Base-by-base conservation (phyloP, 2,888 invertebrate species). In the Synanthedon vespiformis region DNA sequence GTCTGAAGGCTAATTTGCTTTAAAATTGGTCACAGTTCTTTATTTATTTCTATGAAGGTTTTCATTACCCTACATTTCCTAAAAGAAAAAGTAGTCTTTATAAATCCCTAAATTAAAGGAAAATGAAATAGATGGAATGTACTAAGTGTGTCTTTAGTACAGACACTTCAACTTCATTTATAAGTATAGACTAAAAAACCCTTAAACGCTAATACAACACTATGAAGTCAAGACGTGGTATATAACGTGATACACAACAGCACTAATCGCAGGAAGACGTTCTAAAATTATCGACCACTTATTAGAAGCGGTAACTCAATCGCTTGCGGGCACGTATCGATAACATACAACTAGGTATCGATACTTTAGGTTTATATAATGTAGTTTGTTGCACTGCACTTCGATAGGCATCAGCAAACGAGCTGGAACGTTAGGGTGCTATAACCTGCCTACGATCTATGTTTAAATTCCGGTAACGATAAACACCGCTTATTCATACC, bases 261-360 rank as follows among this genome's bases (percentile, higher is more conserved):
- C 44, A 5, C 44, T 44, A 44, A 56, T 58, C 55, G 54, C 57
- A 64, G 64, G 67, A 68, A 73, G 72, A 67, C 66, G 64, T 61
- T 67, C 67, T 71, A 69, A 75, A 77, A 74, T 74, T 76, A 80
- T 76, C 70, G 70, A 72, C 62, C 64, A 66, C 69, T 74, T 72
- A 72, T 67, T 44, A 44, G 44, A 44, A 44, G 44, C 44, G 59
- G 74, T 70, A 76, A 77, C 73, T 68, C 63, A 74, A 76, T 76
- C 67, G 75, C 77, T 65, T 55, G 61, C 60, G 66, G 77, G 67
- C 60, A 64, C 59, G 61, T 69, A 69, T 67, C 70, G 67, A 70
- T 68, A 56, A 56, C 57, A 53, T 60, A 54, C 54, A 56, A 40
- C 40, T 54, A 49, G 56, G 53, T 54, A 48, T 22, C 48, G 54